These are phyloP conservation scores for Hucho hucho DNA, from an alignment of 2,113 vertebrate genomes.

Conservation along the genomic window DNA sequence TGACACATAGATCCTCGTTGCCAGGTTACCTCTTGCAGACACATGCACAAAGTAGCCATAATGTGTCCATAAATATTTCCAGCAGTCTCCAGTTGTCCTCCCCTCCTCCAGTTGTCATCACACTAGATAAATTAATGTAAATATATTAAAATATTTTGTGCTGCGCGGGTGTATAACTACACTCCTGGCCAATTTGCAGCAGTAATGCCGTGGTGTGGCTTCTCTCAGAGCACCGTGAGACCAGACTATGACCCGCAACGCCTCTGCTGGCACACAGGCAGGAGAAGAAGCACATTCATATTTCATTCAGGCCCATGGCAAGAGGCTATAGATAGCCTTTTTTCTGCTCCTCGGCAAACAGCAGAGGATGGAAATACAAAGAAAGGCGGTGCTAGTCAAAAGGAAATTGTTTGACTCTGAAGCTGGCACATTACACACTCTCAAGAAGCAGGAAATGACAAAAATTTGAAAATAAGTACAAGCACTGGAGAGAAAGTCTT, in stretches of 20 bases:
- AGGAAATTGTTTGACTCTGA: conserved; percentile 28
- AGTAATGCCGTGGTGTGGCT: conserved; percentile 11
- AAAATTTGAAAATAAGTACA: conserved; percentile 19
- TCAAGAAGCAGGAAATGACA: conserved; percentile 27
- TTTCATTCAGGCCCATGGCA: conserved; percentile 66
- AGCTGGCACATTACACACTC: conserved; percentile 39
- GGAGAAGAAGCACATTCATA: conserved; percentile 64
- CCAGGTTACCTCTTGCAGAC: neutral
- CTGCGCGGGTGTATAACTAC: neutral
- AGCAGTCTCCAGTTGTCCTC: neutral
- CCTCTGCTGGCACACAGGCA: conserved; percentile 34
- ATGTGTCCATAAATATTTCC: neutral
- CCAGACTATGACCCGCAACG: conserved; percentile 38
- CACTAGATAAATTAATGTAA: conserved; percentile 16
- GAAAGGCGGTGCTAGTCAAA: conserved; percentile 30
- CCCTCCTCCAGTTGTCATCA: conserved; percentile 1
- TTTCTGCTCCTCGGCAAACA: conserved; percentile 38
- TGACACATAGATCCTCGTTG: neutral
- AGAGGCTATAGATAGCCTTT: conserved; percentile 51
- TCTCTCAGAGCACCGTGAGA: conserved; percentile 48
- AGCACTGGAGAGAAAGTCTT: conserved; percentile 25
- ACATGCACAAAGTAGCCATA: neutral
- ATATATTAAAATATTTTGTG: neutral
- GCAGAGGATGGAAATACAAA: conserved; percentile 31
- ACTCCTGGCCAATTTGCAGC: conserved; percentile 10